Evolutionary conservation across 2,888 invertebrate genomes (phyloP).

Genomic region (Yponomeuta evonymella): DNA sequence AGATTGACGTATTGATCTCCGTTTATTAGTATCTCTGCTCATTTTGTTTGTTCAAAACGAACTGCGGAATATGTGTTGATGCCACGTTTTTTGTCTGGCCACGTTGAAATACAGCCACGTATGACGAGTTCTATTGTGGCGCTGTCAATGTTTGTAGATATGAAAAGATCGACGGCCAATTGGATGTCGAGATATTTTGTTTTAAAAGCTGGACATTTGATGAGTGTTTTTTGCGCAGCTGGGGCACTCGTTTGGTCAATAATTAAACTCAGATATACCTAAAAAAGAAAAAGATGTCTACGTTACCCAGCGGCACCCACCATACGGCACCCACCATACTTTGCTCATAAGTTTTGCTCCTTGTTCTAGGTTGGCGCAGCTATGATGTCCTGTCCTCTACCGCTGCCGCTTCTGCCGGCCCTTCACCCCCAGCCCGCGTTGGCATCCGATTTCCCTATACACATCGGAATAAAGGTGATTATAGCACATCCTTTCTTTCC

Average conservation of each 20-base stretch:
- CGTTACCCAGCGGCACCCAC: neutral
- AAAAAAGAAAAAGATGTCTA: no score
- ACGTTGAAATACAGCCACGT: neutral
- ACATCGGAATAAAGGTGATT: slow-evolving; percentile 80
- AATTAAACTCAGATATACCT: no score
- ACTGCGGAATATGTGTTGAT: neutral
- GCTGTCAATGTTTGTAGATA: slow-evolving; percentile 1
- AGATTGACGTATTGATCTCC: slow-evolving; percentile 13
- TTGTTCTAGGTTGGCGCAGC: slow-evolving; percentile 64
- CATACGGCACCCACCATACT: neutral
- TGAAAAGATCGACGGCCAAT: neutral
- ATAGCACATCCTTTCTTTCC: slow-evolving; percentile 3
- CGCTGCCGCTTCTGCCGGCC: slow-evolving; percentile 78
- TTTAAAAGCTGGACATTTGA: neutral
- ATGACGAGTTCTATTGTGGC: neutral
- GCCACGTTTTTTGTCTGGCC: neutral
- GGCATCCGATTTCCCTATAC: slow-evolving; percentile 78
- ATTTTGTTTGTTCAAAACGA: slow-evolving; percentile 1
- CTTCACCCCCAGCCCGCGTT: slow-evolving; percentile 75
- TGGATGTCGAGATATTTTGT: neutral
- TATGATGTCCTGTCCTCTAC: slow-evolving; percentile 82
- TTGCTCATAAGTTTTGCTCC: neutral
- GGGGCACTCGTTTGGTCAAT: neutral
- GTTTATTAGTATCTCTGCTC: slow-evolving; percentile 11
- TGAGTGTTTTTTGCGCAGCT: neutral